Percentiles rank a stretch among this genome's conserved stretches.
Evolutionary conservation across 2,797 vertebrate species (phyloP).

Genomic region (Remorina albescens): DNA sequence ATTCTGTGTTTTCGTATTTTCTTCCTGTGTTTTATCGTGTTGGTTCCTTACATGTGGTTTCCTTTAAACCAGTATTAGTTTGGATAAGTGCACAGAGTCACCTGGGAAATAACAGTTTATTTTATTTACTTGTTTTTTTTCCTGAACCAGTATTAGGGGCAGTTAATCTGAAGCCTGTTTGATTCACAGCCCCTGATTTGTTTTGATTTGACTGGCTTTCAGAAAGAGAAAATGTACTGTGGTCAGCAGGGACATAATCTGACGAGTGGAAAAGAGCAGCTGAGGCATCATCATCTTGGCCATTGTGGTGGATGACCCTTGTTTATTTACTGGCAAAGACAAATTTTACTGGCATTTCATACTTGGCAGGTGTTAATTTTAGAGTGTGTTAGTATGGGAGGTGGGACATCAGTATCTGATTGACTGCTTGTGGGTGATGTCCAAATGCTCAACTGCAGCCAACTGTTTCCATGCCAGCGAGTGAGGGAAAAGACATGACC

Average conservation of each 20-base stretch:
- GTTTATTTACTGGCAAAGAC: conserved; percentile 71
- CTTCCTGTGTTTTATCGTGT: neutral
- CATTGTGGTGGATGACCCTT: conserved; percentile 57
- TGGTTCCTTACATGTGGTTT: conserved; percentile 8
- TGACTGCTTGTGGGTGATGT: conserved; percentile 71
- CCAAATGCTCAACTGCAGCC: conserved; percentile 74
- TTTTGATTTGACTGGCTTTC: conserved; percentile 45
- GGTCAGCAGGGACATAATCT: conserved; percentile 55
- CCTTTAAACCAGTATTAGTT: conserved; percentile 20
- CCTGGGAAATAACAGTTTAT: conserved; percentile 31
- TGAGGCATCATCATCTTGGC: conserved; percentile 67
- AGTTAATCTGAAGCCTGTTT: conserved; percentile 30
- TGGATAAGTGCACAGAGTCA: conserved; percentile 5
- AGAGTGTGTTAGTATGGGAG: conserved; percentile 63
- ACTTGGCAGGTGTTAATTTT: conserved; percentile 73
- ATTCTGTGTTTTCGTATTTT: neutral
- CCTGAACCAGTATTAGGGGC: conserved; percentile 7
- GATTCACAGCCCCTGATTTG: conserved; percentile 46
- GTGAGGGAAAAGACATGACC: conserved; percentile 33
- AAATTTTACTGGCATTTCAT: conserved; percentile 65
- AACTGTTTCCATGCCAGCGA: conserved; percentile 70
- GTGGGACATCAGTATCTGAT: conserved; percentile 64
- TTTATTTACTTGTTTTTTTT: conserved; percentile 9
- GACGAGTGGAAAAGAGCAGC: conserved; percentile 66
- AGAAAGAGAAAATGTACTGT: conserved; percentile 25